phyloP scores from a whole-genome alignment of 2,113 vertebrate genomes.

The Salminus brasiliensis region DNA sequence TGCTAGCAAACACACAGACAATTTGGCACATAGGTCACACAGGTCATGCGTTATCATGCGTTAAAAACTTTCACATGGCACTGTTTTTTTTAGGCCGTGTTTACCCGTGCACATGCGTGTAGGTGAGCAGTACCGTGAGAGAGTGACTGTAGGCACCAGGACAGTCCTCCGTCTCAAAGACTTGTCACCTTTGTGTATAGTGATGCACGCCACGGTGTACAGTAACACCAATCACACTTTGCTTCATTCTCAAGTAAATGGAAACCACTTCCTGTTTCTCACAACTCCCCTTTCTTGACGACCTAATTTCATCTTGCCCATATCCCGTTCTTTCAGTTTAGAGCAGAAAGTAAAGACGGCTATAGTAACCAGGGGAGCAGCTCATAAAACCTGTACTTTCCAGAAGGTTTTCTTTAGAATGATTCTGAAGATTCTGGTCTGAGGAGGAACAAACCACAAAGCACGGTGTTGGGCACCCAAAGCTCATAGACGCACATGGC shows the following conservation, averaged over 20 bases:
- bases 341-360: constrained; percentile 33
- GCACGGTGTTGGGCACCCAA: no score
- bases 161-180: background rate
- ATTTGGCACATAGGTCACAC: background rate
- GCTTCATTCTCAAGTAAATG: constrained; percentile 48
- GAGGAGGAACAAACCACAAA: no score
- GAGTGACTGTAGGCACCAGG: background rate
- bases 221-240: constrained; percentile 40
- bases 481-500: no score
- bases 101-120: background rate
- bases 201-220: constrained; percentile 33
- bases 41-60: background rate
- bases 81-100: background rate
- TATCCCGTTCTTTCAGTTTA: constrained; percentile 13
- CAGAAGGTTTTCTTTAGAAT: background rate
- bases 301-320: constrained; percentile 49
- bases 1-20: background rate
- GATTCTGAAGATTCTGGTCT: background rate
- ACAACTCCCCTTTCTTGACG: constrained; percentile 23
- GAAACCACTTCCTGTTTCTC: constrained; percentile 60
- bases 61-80: background rate
- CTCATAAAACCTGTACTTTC: constrained; percentile 38
- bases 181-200: constrained; percentile 21
- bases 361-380: constrained; percentile 34
- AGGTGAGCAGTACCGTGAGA: background rate